Percentiles rank a stretch among this genome's conserved stretches.
These are phyloP conservation scores for Sebastes steindachneri DNA, from an alignment of 2,797 vertebrate species.

Conservation along the genomic window DNA sequence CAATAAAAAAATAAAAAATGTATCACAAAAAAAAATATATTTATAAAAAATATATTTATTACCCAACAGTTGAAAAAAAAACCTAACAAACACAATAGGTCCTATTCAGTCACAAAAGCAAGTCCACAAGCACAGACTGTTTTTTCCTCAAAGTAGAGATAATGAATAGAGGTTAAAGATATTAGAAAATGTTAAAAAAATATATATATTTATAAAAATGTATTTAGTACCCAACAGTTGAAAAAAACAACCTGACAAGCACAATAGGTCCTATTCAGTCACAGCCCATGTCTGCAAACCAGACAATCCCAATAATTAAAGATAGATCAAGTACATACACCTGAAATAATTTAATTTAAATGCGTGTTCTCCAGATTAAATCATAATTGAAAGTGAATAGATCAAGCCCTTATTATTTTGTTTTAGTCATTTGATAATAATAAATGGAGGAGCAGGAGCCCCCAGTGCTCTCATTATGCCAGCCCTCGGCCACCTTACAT, in stretches of 20 bases:
- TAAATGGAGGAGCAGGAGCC: slow-evolving; percentile 61
- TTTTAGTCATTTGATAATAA: slow-evolving; percentile 77
- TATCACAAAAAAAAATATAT: no score
- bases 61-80: no score
- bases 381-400: slow-evolving; percentile 72
- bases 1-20: no score
- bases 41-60: no score
- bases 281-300: neutral
- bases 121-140: no score
- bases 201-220: neutral
- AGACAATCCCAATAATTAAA: slow-evolving; percentile 52
- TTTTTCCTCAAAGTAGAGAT: neutral
- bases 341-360: slow-evolving; percentile 71
- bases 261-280: neutral
- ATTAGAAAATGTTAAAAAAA: neutral
- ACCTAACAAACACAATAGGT: no score
- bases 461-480: slow-evolving; percentile 68
- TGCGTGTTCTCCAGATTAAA: slow-evolving; percentile 58
- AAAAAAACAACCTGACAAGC: neutral
- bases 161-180: neutral
- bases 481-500: slow-evolving; percentile 75
- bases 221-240: neutral
- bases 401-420: slow-evolving; percentile 73
- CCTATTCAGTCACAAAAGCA: neutral
- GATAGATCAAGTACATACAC: slow-evolving; percentile 63